Evolutionary conservation across 2,888 invertebrate species (phyloP).

Genomic region (Tinea trinotella): DNA sequence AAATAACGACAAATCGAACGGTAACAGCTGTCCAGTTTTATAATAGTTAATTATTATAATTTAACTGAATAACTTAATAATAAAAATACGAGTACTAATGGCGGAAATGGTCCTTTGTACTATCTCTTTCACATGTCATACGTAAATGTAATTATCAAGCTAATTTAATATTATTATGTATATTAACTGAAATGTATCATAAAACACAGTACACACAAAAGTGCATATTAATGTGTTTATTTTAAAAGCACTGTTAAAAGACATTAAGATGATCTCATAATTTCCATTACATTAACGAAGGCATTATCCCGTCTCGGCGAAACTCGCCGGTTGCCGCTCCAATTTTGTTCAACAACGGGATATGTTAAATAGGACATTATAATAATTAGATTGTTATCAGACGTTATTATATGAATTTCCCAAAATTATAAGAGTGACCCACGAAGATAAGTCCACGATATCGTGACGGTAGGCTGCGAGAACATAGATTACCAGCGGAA

Average conservation of each 20-base stretch:
- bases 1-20: too few species aligned
- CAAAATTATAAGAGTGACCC: conserved; percentile 63
- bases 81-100: not conserved
- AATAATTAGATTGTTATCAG: conserved; percentile 71
- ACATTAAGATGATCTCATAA: conserved; percentile 59
- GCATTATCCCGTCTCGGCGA: conserved; percentile 55
- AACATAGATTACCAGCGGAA: conserved; percentile 50
- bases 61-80: too few species aligned
- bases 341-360: conserved; percentile 58
- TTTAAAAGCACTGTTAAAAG: conserved; percentile 60
- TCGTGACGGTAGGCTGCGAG: conserved; percentile 57
- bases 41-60: too few species aligned
- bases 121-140: not conserved
- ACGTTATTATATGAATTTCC: conserved; percentile 68
- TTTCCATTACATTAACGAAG: conserved; percentile 59
- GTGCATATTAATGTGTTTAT: conserved; percentile 54
- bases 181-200: conserved; percentile 23
- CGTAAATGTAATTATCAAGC: not conserved
- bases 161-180: not conserved
- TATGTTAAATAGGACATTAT: conserved; percentile 71
- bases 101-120: not conserved
- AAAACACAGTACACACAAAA: conserved; percentile 31
- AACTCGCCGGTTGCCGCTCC: conserved; percentile 38
- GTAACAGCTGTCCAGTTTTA: too few species aligned
- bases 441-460: conserved; percentile 60